Conservation (phyloP, 2,113 vertebrate genomes). For the Larimichthys polyactis region DNA sequence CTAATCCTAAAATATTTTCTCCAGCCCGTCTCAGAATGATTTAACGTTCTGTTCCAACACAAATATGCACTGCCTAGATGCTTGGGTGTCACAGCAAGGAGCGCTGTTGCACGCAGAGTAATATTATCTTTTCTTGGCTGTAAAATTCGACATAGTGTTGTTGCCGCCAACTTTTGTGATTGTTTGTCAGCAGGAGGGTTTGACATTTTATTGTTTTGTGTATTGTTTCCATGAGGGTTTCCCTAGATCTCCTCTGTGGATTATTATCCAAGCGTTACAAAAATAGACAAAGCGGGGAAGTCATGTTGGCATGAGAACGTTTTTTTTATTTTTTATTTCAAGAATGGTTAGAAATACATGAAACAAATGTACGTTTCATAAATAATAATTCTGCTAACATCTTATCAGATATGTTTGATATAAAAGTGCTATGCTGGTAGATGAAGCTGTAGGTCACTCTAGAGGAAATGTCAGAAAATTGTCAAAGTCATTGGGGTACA, state of each 20-base stretch:
- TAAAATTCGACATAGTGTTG: not conserved
- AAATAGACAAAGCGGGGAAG: constrained; percentile 29
- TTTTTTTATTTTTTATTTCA: constrained; percentile 5
- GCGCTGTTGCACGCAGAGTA: constrained; percentile 10
- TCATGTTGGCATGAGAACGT: not conserved
- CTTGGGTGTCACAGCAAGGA: constrained; percentile 19
- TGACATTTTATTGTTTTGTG: not conserved
- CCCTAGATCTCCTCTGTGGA: constrained; percentile 8
- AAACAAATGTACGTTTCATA: constrained; percentile 12
- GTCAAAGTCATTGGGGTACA: not conserved
- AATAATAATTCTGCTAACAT: not conserved
- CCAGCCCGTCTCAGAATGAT: constrained; percentile 22
- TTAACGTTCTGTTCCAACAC: constrained; percentile 5
- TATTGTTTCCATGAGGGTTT: constrained; percentile 18
- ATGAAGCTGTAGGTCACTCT: not conserved
- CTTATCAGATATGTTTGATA: not conserved
- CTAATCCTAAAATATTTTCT: constrained; percentile 27
- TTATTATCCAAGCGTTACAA: constrained; percentile 6
- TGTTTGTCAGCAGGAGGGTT: constrained; percentile 33
- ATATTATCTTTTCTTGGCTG: constrained; percentile 31
- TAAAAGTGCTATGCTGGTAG: not conserved
- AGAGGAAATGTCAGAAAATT: not conserved
- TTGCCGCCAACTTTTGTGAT: constrained; percentile 27
- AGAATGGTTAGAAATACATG: constrained; percentile 2
- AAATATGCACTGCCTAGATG: constrained; percentile 15